Evolutionary conservation across 2,888 invertebrate species (phyloP), one percentile per base, ranked within the genome.

Genomic region (Dusona sp.): DNA sequence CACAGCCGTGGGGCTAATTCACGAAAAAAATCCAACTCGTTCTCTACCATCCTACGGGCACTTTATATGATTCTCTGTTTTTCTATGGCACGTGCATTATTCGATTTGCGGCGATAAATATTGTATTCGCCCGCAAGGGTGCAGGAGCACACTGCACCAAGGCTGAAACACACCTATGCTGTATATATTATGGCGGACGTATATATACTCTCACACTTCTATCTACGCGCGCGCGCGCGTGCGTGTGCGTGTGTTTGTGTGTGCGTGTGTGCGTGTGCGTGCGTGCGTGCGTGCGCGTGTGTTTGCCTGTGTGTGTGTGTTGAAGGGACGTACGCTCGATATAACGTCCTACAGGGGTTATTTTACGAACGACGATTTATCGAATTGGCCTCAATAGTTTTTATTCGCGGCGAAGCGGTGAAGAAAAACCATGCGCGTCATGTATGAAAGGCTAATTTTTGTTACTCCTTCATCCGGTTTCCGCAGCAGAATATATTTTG

Each of bases 41-140:
- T 51, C 51, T 25, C 67, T n/a, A n/a, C 36, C n/a, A 25, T 22
- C 16, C 33, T 51, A 3, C 79, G 25, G 19, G 4, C 25, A 8
- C 54, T 45, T 68, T 75, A 64, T 73, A 61, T 77, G 67, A 25
- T 68, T 42, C 57, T 64, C 81, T 84, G 74, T 86, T 86, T 84
- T 84, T 81, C 74, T 84, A 61, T 84, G 85, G 88, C 87, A 87
- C 86, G 87, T 84, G 87, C 86, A 89, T 91, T 91, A 91, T 90
- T 91, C 91, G 89, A 87, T 88, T 89, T 88, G 81, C 87, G 87
- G 79, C 89, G 90, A 91, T 91, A 91, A 91, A 91, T 91, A 91
- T 90, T 90, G 88, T 81, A 73, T 72, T 78, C 67, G 74, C 42
- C 79, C 51, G 54, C 29, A 75, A 54, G 64, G 64, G 22, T 70